Conservation (phyloP, 2,888 invertebrate genomes). For the Heliconius ismenius region DNA sequence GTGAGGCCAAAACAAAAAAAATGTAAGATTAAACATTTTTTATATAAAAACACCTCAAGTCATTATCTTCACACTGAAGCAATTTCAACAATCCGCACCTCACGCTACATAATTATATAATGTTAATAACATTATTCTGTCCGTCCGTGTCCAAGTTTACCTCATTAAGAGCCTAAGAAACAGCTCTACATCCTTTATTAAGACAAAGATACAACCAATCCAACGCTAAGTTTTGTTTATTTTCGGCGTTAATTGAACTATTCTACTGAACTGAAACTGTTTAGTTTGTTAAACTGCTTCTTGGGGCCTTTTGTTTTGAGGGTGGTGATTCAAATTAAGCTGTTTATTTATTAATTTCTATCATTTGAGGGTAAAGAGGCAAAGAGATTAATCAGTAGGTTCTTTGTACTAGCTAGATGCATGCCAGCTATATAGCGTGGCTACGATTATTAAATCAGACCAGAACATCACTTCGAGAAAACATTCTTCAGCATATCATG, state of each 20-base stretch:
- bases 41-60: not conserved
- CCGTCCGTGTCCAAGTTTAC: slow-evolving; percentile 7
- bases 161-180: slow-evolving; percentile 24
- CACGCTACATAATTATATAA: not conserved
- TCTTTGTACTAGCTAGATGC: too few relatives aligned
- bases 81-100: not conserved
- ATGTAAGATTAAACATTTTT: too few relatives aligned
- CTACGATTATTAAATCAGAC: too few relatives aligned
- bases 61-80: not conserved
- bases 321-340: not conserved
- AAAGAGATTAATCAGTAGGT: not conserved
- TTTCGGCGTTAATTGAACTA: slow-evolving; percentile 27
- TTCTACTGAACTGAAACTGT: slow-evolving; percentile 8
- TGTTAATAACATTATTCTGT: slow-evolving; percentile 4
- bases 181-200: slow-evolving; percentile 27
- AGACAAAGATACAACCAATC: slow-evolving; percentile 20
- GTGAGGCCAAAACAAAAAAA: too few relatives aligned
- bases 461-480: too few relatives aligned
- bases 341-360: not conserved
- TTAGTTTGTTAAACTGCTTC: slow-evolving; percentile 1
- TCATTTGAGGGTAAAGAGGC: not conserved
- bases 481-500: too few relatives aligned
- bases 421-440: too few relatives aligned
- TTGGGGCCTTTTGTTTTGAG: not conserved
- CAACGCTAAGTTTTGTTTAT: slow-evolving; percentile 30